Evolutionary conservation across 2,797 vertebrate genomes (phyloP).

Genomic region (Girardinus metallicus): DNA sequence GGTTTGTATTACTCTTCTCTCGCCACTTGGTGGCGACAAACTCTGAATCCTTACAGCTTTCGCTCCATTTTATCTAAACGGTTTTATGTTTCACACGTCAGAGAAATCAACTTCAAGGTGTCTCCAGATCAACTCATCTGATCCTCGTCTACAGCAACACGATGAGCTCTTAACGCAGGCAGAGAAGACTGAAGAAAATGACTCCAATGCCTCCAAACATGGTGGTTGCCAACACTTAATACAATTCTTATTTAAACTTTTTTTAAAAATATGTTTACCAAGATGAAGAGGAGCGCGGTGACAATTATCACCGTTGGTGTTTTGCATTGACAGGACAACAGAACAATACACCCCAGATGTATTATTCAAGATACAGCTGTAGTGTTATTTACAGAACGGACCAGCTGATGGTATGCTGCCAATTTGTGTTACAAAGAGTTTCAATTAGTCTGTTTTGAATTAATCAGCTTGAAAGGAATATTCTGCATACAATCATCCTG

Average conservation of each 20-base stretch:
- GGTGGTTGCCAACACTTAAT: background rate
- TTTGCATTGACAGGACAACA: background rate
- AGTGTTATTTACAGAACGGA: background rate
- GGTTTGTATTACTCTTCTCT: background rate
- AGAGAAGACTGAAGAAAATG: background rate
- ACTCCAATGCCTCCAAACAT: background rate
- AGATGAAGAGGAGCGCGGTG: background rate
- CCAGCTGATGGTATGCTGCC: background rate
- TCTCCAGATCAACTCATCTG: background rate
- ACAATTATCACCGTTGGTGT: background rate
- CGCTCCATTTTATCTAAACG: background rate
- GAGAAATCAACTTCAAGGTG: background rate
- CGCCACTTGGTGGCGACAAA: background rate
- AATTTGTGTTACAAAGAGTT: background rate
- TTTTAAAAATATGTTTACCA: background rate
- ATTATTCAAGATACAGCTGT: background rate
- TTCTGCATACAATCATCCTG: background rate
- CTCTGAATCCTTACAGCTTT: background rate
- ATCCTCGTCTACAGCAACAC: background rate
- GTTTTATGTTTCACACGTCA: background rate
- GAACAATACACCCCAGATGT: too few relatives aligned
- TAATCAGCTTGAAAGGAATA: background rate
- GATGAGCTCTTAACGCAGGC: background rate
- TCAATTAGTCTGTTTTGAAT: background rate
- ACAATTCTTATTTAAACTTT: background rate